Base-by-base conservation (phyloP, 2,888 invertebrate genomes). In the Erebia palarica region DNA sequence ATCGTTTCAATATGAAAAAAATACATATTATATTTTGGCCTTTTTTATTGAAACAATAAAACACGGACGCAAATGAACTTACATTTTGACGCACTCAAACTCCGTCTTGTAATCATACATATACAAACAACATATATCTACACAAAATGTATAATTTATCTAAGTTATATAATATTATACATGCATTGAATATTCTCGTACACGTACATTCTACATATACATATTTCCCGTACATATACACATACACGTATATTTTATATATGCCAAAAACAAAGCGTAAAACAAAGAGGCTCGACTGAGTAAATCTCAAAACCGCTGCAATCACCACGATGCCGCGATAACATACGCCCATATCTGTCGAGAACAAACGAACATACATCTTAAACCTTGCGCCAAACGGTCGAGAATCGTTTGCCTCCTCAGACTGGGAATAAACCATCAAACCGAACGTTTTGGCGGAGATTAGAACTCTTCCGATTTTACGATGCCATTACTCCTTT, bases 241-340 rank as follows among this genome's bases (percentile, higher is more conserved):
- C 11, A 51, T 51, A 51, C 14, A 57, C 10, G 21, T 4, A 14
- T 58, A 58, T 27, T 18, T 3, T 58, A 58, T 58, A 21, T 27
- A 58, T 27, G 5, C 27, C 14, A 13, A 14, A 58, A 27, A 58
- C 21, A 58, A 58, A 21, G 57, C 27, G 57, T 27, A 58, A 71
- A 63, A 69, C 68, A 58, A 68, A 73, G 73, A 73, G 73, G 73
- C 73, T 73, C 63, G 47, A 58, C 58, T 63, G 13, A 44, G 70
- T 65, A 71, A 65, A 69, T 65, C 58, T 73, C 69, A 68, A 69
- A 69, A 73, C 65, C 73, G 73, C 75, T 72, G 77, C 76, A 71
- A 66, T 70, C 76, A 74, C 71, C 68, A 73, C 72, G 73, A 61
- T 42, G 42, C 27, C 49, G 49, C 70, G 58, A 61, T 55, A 21